Evolutionary conservation across 2,888 invertebrate genomes (phyloP), one percentile per base, ranked within the genome.

Genomic region (Pollenia amentaria): DNA sequence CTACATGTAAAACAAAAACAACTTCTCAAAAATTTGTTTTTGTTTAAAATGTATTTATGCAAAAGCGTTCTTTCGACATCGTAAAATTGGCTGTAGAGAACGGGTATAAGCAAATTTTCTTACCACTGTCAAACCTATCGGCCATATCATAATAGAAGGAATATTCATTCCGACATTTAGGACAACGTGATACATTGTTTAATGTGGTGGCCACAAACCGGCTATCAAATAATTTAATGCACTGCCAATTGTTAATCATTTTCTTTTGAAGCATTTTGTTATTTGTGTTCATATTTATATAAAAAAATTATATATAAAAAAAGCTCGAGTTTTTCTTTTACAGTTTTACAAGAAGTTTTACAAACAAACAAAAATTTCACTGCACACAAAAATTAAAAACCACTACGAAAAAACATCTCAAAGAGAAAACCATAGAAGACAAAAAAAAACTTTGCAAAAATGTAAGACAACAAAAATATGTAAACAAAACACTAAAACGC

Each of bases 161-260:
- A 87, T 88, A 92, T 51, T 89, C 89, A 65, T 72, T 88, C 2
- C 70, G 75, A 70, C 93, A 92, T 65, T 91, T 92, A 12, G 89
- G 90, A 80, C 93, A 92, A 10, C 89, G 88, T 11, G 90, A 76
- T 29, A 89, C 79, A 80, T 88, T 89, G 4, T 89, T 89, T 60
- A 92, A 87, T 48, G 90, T 88, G 1, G 88, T 81, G 1, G 91
- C 90, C 73, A 91, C 89, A 84, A 92, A 92, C 62, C 90, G 90
- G 18, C 89, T 90, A 88, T 91, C 92, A 38, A 92, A 92, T 1
- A 90, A 86, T 77, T 89, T 89, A 0, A 88, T 67, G 55, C 14
- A 75, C 9, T 84, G 72, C 51, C 44, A 55, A 42, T 80, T 81
- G 16, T 70, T 86, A 14, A 77, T 55, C 79, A 85, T 85, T 82